These are phyloP conservation scores for Prunella strophiata DNA, from an alignment of 2,797 vertebrate species.

Conservation along the genomic window DNA sequence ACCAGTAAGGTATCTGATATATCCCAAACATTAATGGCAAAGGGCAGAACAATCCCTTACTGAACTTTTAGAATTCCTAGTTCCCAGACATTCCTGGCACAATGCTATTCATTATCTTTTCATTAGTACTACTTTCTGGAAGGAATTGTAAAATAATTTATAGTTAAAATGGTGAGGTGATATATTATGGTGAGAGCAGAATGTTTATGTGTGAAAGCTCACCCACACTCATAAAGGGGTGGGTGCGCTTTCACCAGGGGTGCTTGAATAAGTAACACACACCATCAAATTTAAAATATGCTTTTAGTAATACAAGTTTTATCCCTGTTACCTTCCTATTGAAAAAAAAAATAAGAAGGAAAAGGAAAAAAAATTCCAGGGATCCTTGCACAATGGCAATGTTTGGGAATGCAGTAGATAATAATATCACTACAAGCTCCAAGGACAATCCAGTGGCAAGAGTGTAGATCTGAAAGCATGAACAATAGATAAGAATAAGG, in stretches of 20 bases:
- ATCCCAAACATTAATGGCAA: not conserved
- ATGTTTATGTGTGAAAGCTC: not conserved
- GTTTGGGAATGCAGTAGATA: not conserved
- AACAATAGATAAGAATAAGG: not conserved
- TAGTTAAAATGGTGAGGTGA: not conserved
- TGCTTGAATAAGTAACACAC: not conserved
- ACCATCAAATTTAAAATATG: not conserved
- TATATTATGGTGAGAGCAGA: not conserved
- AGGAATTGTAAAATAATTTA: not conserved
- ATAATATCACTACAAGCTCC: not conserved
- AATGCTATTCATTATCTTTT: not conserved
- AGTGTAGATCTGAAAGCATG: not conserved
- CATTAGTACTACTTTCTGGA: not conserved
- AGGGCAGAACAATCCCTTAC: not conserved
- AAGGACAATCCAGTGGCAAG: rapidly evolving
- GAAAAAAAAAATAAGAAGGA: not conserved
- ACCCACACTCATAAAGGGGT: not conserved
- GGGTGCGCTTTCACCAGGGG: not conserved
- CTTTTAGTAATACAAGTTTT: not conserved
- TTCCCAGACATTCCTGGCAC: not conserved
- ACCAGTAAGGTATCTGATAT: not conserved
- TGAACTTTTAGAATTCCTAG: not conserved
- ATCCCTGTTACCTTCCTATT: not conserved
- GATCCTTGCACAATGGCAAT: not conserved
- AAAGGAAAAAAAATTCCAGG: not conserved